Conservation (phyloP, 2,888 invertebrate species). For the Erannis defoliaria region DNA sequence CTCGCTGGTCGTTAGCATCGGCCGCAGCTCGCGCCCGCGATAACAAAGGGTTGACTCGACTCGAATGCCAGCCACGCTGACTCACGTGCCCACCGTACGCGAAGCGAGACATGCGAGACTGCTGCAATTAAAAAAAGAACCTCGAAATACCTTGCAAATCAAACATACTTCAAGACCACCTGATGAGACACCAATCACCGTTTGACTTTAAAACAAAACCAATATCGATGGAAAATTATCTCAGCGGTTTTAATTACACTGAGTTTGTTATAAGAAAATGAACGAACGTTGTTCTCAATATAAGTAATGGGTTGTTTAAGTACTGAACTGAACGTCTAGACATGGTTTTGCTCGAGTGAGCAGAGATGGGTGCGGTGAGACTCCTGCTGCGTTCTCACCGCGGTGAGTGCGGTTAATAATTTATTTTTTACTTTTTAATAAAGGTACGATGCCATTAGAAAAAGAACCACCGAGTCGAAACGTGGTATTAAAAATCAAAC, state of each 20-base stretch:
- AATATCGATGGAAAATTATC: constrained; percentile 56
- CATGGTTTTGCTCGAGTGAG: constrained; percentile 76
- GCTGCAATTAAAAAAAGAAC: constrained; percentile 31
- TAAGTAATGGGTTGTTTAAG: constrained; percentile 64
- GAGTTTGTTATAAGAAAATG: constrained; percentile 60
- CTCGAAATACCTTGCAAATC: constrained; percentile 25
- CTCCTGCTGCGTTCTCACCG: constrained; percentile 80
- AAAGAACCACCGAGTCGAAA: constrained; percentile 43
- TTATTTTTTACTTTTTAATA: constrained; percentile 62
- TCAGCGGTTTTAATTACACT: constrained; percentile 50
- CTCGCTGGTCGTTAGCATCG: constrained; percentile 79
- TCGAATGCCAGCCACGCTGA: constrained; percentile 60
- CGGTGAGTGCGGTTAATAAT: constrained; percentile 64
- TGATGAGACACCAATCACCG: constrained; percentile 57
- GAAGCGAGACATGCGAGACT: constrained; percentile 21
- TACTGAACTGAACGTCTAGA: constrained; percentile 75
- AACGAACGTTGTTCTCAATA: constrained; percentile 62
- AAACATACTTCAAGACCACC: constrained; percentile 61
- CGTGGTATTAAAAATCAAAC: constrained; percentile 38
- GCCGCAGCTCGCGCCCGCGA: constrained; percentile 55
- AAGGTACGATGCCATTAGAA: constrained; percentile 56
- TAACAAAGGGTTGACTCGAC: constrained; percentile 77
- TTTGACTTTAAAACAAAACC: constrained; percentile 38
- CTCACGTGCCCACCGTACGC: constrained; percentile 64
- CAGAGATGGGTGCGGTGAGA: constrained; percentile 67